Base-by-base conservation (phyloP, 2,113 vertebrate species). In the Gopherus evgoodei region DNA sequence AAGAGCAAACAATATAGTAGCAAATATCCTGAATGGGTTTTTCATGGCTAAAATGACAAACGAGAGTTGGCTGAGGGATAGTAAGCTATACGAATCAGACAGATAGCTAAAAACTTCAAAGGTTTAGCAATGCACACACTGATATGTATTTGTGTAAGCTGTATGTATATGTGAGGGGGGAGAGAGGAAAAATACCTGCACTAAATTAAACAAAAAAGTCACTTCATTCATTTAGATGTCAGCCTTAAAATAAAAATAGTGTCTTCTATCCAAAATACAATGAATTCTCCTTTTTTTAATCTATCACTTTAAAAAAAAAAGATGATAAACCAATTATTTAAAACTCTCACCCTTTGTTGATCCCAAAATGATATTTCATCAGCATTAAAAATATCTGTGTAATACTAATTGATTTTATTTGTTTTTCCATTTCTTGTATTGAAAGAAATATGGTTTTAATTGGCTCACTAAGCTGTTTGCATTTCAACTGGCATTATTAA, bases 401-500 rank as follows among this genome's bases (percentile, higher is more conserved):
- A 95, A 86, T 0, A 0, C 82, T 79, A 81, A 84, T 88, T 87
- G 96, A 89, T 84, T 90, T 91, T 81, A 79, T 57, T 83, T 94
- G 86, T 0, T 35, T 92, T 92, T 89, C 81, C 84, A 50, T 89
- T 94, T 88, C 95, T 90, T 89, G 90, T 89, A 93, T 94, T 87
- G 90, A 94, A 93, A 95, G 97, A 95, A 95, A 96, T 75, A 62
- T 5, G 72, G 81, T 94, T 96, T 95, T 93, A 93, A 97, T 93
- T 54, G 80, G 49, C 69, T 92, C 85, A 24, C 72, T 1, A 0
- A 95, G 84, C 81, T 56, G 1, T 84, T 93, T 17, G 6, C n/a
- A 94, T 95, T 96, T 95, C 95, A 95, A 80, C 94, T 89, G 87
- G 83, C 35, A 91, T 96, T 97, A 92, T 96, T 91, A 96, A 94